These are phyloP conservation scores for Portunus trituberculatus DNA, from an alignment of 1,140 invertebrate species.

Conservation along the genomic window DNA sequence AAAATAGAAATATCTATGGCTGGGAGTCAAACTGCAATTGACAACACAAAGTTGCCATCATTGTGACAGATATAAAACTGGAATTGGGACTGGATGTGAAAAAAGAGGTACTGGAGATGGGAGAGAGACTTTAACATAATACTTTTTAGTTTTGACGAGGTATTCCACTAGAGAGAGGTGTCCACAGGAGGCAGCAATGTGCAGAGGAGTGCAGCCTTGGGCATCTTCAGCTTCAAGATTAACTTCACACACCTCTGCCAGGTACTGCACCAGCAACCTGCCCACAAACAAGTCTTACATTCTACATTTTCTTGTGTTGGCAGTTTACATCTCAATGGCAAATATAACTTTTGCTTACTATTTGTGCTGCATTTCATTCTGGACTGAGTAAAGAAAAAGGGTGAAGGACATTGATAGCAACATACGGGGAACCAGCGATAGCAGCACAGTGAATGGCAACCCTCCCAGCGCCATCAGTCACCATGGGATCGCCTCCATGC, in stretches of 20 bases:
- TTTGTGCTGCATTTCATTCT: no score
- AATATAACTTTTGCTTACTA: no score
- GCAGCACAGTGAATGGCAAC: conserved; percentile 66
- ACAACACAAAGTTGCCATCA: no score
- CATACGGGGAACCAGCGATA: conserved; percentile 67
- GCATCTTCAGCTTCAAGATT: conserved; percentile 66
- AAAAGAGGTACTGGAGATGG: no score
- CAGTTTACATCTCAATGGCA: background rate
- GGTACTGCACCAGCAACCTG: conserved; percentile 63
- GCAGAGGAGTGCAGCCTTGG: conserved; percentile 59
- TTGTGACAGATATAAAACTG: no score
- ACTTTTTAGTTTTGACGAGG: conserved; percentile 68
- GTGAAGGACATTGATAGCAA: no score
- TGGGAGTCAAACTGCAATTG: no score
- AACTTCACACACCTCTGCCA: conserved; percentile 71
- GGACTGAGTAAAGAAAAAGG: no score
- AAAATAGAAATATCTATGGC: no score
- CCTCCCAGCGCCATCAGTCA: conserved; percentile 47
- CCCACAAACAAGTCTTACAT: background rate
- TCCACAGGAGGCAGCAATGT: conserved; percentile 68
- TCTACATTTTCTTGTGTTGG: background rate
- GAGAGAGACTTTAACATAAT: background rate
- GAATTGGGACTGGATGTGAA: no score
- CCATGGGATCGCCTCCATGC: conserved; percentile 70
- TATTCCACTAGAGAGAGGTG: conserved; percentile 62